Base-by-base conservation (phyloP, 2,797 vertebrate species). In the Luscinia megarhynchos region DNA sequence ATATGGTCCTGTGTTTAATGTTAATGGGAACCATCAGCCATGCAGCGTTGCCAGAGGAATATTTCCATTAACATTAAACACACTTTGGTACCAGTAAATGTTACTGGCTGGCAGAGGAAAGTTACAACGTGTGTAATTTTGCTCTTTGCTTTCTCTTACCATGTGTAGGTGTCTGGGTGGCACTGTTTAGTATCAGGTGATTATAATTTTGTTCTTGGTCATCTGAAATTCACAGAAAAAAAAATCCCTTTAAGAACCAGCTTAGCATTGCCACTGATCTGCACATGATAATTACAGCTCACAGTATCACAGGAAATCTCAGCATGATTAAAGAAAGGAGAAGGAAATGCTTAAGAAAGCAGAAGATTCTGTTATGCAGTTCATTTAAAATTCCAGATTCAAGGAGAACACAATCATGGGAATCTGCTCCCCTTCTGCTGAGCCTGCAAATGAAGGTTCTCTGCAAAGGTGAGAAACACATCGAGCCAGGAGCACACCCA, bases 161-260 rank as follows among this genome's bases (percentile, higher is more conserved):
- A 98, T 98, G 99, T 97, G 99, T 99, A 98, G 99, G 99, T 94
- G 99, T 99, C 97, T 99, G 98, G 97, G 98, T 98, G 84, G 99
- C 98, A 98, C 99, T 99, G 98, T 98, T 98, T 98, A 99, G 97
- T 98, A 98, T 98, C 97, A 98, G 98, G 97, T 99, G 99, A 97
- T 99, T 99, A 98, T 99, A 99, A 98, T 98, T 99, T 98, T 98
- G 99, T 93, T 99, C 99, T 97, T 99, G 99, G 97, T 98, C 98
- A 98, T 99, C 99, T 99, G 98, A 97, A 99, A 99, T 83, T 97
- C 95, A 92, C 93, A 98, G 98, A 98, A 97, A 76, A 76, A 98
- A 75, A 91, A 98, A 83, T 51, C 68, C 87, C 87, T 95, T 95
- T 97, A 94, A 96, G 93, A 94, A 97, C 74, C 54, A 81, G 58